These are phyloP conservation scores for Molorchus minor DNA, from an alignment of 2,888 invertebrate species.

Conservation along the genomic window DNA sequence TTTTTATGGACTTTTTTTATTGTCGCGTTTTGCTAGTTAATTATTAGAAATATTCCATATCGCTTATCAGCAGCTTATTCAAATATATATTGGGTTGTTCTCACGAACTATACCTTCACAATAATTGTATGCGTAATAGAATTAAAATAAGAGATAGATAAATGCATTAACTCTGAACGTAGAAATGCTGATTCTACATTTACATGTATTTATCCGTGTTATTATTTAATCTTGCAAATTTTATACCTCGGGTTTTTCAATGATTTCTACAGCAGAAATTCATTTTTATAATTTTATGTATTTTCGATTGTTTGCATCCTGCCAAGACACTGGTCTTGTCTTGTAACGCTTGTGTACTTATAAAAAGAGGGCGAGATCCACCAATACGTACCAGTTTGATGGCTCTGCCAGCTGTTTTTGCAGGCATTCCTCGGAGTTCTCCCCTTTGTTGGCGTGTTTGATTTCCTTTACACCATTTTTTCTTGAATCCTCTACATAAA, in stretches of 20 bases:
- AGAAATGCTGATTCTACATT: too few species aligned
- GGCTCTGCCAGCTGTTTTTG: slow-evolving; percentile 10
- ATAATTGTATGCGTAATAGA: too few species aligned
- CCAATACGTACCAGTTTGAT: slow-evolving; percentile 9
- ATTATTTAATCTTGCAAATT: too few species aligned
- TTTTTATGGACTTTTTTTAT: neutral
- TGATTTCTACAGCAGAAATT: too few species aligned
- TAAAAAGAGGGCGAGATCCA: neutral
- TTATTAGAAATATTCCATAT: neutral
- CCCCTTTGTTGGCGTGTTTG: slow-evolving; percentile 29
- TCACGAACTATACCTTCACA: neutral
- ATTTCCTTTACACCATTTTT: slow-evolving; percentile 30
- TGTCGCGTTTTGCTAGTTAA: neutral
- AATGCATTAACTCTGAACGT: too few species aligned
- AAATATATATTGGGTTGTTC: neutral
- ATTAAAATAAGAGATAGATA: too few species aligned
- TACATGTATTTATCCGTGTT: too few species aligned
- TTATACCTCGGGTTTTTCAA: too few species aligned
- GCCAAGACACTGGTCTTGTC: too few species aligned
- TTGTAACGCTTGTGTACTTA: too few species aligned
- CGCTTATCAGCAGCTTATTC: neutral
- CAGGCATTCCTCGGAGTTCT: slow-evolving; percentile 1
- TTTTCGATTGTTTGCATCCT: neutral
- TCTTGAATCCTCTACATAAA: slow-evolving; percentile 7
- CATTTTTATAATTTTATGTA: too few species aligned